phyloP scores from a whole-genome alignment of 1,140 invertebrate genomes.

The Thaumatotibia leucotreta region DNA sequence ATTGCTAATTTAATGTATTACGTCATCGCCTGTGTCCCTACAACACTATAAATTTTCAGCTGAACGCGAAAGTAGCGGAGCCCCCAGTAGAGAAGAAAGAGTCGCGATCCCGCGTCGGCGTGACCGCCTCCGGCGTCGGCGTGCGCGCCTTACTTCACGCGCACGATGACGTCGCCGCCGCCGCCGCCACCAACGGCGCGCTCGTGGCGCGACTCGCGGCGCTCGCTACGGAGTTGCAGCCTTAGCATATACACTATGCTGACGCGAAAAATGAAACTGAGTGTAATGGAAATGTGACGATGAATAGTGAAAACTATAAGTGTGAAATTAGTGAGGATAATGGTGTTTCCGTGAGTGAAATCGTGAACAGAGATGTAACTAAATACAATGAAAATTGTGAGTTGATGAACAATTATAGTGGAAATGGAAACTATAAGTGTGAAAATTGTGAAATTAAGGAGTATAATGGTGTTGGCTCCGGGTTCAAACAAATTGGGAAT shows the following conservation, averaged over 20 bases:
- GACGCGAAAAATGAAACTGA: not conserved
- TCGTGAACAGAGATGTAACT: too few relatives aligned
- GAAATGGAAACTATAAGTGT: too few relatives aligned
- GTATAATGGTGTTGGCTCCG: too few relatives aligned
- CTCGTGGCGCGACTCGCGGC: slow-evolving; percentile 40
- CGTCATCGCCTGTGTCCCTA: too few relatives aligned
- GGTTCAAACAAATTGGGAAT: too few relatives aligned
- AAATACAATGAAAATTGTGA: too few relatives aligned
- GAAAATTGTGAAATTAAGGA: too few relatives aligned
- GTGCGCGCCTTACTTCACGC: slow-evolving; percentile 47
- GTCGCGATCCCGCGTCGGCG: slow-evolving; percentile 16
- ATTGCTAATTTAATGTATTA: too few relatives aligned
- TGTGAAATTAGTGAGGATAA: too few relatives aligned
- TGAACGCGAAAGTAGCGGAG: slow-evolving; percentile 24
- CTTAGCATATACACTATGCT: slow-evolving; percentile 31
- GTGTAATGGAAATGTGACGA: not conserved
- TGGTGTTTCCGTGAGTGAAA: too few relatives aligned
- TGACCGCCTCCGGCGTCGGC: slow-evolving; percentile 34
- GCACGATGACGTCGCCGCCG: slow-evolving; percentile 40
- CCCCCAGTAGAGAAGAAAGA: not conserved
- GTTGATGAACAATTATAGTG: too few relatives aligned
- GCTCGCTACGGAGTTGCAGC: slow-evolving; percentile 29
- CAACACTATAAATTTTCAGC: slow-evolving; percentile 16
- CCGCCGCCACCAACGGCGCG: slow-evolving; percentile 36
- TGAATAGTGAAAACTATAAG: too few relatives aligned